Evolutionary conservation across 2,888 invertebrate species (phyloP).

Genomic region (Napeogenes sylphis): DNA sequence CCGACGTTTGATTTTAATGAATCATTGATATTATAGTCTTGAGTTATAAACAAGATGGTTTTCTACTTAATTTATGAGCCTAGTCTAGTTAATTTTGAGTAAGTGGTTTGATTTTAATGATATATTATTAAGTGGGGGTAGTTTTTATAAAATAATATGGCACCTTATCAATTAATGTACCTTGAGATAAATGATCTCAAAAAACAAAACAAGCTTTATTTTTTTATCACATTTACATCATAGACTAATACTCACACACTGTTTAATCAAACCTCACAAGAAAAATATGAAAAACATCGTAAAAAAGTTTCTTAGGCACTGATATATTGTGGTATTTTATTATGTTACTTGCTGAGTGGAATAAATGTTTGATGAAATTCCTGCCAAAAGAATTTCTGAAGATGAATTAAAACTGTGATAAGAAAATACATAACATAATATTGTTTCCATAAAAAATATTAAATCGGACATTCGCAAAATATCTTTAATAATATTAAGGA

Average conservation of each 20-base stretch:
- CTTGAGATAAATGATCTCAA: neutral
- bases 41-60: neutral
- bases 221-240: neutral
- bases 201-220: neutral
- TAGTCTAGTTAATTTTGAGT: neutral
- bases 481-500: neutral
- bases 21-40: constrained; percentile 10
- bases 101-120: neutral
- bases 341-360: constrained; percentile 6
- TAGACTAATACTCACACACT: constrained; percentile 8
- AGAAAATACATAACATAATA: neutral
- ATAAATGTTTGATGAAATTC: constrained; percentile 4
- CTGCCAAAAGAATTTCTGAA: neutral
- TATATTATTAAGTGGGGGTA: neutral
- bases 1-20: constrained; percentile 16
- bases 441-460: no score
- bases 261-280: constrained; percentile 16
- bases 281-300: constrained; percentile 17
- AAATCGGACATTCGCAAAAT: no score
- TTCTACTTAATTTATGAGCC: constrained; percentile 6
- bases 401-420: neutral
- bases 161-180: no score
- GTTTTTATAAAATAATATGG: no score
- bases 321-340: constrained; percentile 6
- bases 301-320: constrained; percentile 10